Percentiles rank a stretch among this genome's conserved stretches.
These are phyloP conservation scores for Coecobrya sp. DNA, from an alignment of 2,888 invertebrate species.

Conservation along the genomic window DNA sequence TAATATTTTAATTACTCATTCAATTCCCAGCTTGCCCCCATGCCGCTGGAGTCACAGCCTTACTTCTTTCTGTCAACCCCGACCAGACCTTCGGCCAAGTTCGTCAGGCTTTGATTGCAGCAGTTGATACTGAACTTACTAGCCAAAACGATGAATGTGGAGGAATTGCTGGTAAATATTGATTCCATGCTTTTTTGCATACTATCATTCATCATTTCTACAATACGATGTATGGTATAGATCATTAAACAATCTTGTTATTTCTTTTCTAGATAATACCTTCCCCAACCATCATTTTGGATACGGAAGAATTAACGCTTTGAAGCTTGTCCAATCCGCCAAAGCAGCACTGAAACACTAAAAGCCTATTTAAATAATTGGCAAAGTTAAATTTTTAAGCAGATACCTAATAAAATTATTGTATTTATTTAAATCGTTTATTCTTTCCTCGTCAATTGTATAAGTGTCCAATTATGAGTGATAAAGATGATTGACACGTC, in stretches of 20 bases:
- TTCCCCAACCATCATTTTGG: slow-evolving; percentile 80
- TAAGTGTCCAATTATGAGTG: neutral
- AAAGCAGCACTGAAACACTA: neutral
- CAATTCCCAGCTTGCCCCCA: slow-evolving; percentile 78
- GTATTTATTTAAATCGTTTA: no score
- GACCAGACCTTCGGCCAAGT: slow-evolving; percentile 52
- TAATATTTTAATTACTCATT: no score
- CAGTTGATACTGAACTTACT: neutral
- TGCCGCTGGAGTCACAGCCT: slow-evolving; percentile 78
- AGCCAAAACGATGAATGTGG: slow-evolving; percentile 3
- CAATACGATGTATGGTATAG: no score
- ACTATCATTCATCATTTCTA: no score
- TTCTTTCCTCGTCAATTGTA: no score
- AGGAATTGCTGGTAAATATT: slow-evolving; percentile 5
- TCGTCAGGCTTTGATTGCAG: slow-evolving; percentile 31
- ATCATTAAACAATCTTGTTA: no score
- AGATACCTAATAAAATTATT: neutral
- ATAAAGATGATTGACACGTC: no score
- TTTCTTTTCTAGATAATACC: neutral
- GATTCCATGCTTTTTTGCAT: no score
- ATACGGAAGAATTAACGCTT: slow-evolving; percentile 79
- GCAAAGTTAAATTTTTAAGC: neutral
- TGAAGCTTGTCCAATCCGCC: slow-evolving; percentile 64
- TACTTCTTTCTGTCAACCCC: slow-evolving; percentile 56
- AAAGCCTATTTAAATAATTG: neutral